Evolutionary conservation across 37 sponge, comb jelly and placozoan genomes (phyloP), one percentile per base, ranked within the genome.

Genomic region (Oopsacas minuta): DNA sequence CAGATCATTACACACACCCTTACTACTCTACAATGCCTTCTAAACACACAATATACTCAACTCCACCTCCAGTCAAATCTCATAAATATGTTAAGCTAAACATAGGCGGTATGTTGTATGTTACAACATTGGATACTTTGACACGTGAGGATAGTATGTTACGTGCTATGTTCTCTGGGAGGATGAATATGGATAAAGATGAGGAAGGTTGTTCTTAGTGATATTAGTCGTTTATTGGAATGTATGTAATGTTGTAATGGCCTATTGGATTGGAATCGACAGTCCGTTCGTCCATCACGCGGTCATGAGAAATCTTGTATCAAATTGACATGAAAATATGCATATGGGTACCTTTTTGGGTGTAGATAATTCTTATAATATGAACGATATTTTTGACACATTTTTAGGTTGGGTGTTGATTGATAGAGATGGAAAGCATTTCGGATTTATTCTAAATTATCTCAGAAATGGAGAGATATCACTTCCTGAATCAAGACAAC

Each of bases 351-450:
- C n/a, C n/a, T n/a, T n/a, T n/a, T n/a, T n/a, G n/a, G n/a, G n/a
- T n/a, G n/a, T n/a, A n/a, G n/a, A n/a, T n/a, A n/a, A 46, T 46
- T 22, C 51, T 17, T 12, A 46, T 12, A 46, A 46, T 22, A 12
- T 46, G 51, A 46, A 22, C 51, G 17, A 46, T 46, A 17, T 22
- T 12, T 46, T 46, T 17, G 17, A 22, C 17, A 22, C 51, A 81
- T 88, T 8, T 88, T 0, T 83, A 99, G 99, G 99, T 25, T 99
- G 94, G 93, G 96, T 99, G 36, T 37, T 99, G 86, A 92, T 99
- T 35, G 99, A 99, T 51, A 82, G 99, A 39, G 89, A 89, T 89
- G 99, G 99, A 23, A 95, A 95, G 39, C 94, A 99, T 39, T 99
- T 99, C 81, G 90, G 92, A 12, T 86, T 86, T 17, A 92, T 99